Base-by-base conservation (phyloP, 2,888 invertebrate genomes). In the Kuschelorhynchus macadamiae region DNA sequence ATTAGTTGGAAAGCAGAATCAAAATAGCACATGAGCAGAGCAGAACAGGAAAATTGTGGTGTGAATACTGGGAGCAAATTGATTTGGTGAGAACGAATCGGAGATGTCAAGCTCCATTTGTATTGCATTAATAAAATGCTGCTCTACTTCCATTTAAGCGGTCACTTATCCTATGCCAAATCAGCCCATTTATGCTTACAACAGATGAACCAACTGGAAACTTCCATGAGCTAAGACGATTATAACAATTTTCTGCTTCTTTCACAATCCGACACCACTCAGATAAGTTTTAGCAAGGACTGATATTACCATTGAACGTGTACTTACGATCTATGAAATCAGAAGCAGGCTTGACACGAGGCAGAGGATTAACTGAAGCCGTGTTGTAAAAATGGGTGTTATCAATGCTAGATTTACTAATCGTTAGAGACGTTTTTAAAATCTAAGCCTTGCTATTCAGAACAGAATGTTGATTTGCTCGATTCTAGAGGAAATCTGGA, bases 231-330 rank as follows among this genome's bases (percentile, higher is more conserved):
- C n/a, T n/a, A n/a, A n/a, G n/a, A n/a, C n/a, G 44, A 44, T 3
- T 44, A 44, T 44, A 8, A 16, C 44, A 44, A 14, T 8, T 44
- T 44, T 14, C 5, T 16, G 44, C 9, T 14, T 8, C 44, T 18
- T 44, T 44, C 44, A 12, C 5, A 44, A 17, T 44, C n/a, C n/a
- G n/a, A 44, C 16, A 16, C 16, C 44, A 16, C 44, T 17, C 44
- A 4, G 44, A 36, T 36, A 2, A 36, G 36, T 18, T 44, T 14
- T 44, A 16, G 44, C 16, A 8, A 7, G 17, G 44, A 14, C 16
- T 44, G 44, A 14, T 44, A 18, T n/a, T n/a, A 44, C 44, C 3
- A 44, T 44, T 14, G 44, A 44, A 17, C 44, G 16, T 14, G 44
- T 17, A 17, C 11, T 44, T 8, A 44, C 16, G 44, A 44, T 36